Base-by-base conservation (phyloP, 2,888 invertebrate species). In the Caradrina clavipalpis region DNA sequence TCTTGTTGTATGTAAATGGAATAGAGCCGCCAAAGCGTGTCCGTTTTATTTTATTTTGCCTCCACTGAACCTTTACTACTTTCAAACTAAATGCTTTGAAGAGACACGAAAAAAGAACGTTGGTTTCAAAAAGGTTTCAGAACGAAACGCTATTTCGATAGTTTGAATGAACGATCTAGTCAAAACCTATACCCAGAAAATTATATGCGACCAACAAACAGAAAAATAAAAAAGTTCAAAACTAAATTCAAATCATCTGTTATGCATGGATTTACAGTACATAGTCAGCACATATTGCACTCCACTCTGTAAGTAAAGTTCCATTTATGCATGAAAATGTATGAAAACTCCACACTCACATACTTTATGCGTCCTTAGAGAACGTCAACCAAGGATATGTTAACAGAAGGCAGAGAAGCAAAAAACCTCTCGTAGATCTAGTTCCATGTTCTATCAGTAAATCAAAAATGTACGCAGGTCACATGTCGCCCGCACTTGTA, bases 401-500 rank as follows among this genome's bases (percentile, higher is more conserved):
- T 26, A 63, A 57, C 35, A 68, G 50, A 58, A 47, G n/a, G 42
- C 71, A 19, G 13, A 17, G 51, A 45, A 73, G 19, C 49, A 39
- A 73, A 67, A 80, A 71, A 76, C 56, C 47, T 69, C 21, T 61
- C 63, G 58, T 53, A 47, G 57, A 71, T 67, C 77, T 82, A 71
- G 60, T 65, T 59, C 42, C 68, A 65, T 54, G 70, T 77, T 13
- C 60, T 68, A 72, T 63, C 62, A 63, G 71, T 71, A 65, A 73
- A 81, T 81, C 50, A 72, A 80, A 81, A 58, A 81, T 74, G 68
- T 72, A 77, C 77, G 57, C 65, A 66, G 69, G 77, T 74, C 63
- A 57, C 60, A 69, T 57, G 31, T 26, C 50, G 10, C 55, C 47
- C 62, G 19, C 59, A 51, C 56, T 54, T 69, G 53, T 64, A 49